Evolutionary conservation across 1,140 invertebrate species (phyloP).

Genomic region (Cecropterus lyciades): DNA sequence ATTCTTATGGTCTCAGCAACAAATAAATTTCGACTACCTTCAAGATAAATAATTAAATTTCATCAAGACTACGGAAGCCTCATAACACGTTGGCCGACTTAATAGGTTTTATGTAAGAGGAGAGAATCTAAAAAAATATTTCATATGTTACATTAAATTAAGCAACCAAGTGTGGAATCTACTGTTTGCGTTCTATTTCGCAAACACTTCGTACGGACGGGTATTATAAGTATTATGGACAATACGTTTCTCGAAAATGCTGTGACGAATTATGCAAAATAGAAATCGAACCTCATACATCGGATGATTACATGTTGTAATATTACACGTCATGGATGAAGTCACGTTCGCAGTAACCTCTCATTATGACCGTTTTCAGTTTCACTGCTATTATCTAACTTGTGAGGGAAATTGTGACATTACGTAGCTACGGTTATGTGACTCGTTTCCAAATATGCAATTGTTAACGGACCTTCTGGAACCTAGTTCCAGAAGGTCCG

Average conservation of each 20-base stretch:
- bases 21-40: too few species aligned
- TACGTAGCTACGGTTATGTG: neutral
- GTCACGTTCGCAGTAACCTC: neutral
- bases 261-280: slow-evolving; percentile 18
- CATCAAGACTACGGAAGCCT: too few species aligned
- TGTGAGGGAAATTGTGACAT: slow-evolving; percentile 3
- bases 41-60: too few species aligned
- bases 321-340: neutral
- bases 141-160: neutral
- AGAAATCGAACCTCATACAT: neutral
- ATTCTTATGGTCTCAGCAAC: too few species aligned
- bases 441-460: neutral
- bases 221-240: neutral
- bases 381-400: slow-evolving; percentile 35
- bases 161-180: neutral
- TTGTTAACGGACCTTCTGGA: neutral
- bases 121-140: too few species aligned
- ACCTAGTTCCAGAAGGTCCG: too few species aligned
- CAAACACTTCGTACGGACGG: neutral
- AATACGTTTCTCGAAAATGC: neutral
- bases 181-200: slow-evolving; percentile 1
- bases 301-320: neutral
- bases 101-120: too few species aligned
- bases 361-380: slow-evolving; percentile 35
- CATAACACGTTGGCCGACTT: too few species aligned